These are phyloP conservation scores for Agapornis roseicollis DNA, from an alignment of 2,113 vertebrate species.

Conservation along the genomic window DNA sequence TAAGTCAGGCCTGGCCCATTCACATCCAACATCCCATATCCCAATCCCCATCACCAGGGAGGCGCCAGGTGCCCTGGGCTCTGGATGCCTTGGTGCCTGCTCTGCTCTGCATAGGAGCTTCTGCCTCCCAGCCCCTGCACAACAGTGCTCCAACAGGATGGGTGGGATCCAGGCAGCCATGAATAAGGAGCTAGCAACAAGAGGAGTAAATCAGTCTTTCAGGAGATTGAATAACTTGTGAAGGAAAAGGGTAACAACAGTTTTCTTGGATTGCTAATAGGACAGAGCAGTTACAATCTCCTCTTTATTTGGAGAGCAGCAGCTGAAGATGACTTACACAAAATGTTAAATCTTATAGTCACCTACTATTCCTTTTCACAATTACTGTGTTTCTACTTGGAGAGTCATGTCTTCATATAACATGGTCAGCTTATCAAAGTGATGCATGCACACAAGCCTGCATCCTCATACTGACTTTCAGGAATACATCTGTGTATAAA, in stretches of 20 bases:
- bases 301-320: background rate
- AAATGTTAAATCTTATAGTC: background rate
- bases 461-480: background rate
- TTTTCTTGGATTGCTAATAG: background rate
- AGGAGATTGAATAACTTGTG: background rate
- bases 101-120: background rate
- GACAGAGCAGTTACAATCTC: background rate
- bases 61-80: fast-evolving
- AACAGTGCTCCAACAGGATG: fast-evolving
- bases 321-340: background rate
- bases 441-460: background rate
- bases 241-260: background rate
- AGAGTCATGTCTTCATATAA: background rate
- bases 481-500: background rate
- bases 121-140: background rate
- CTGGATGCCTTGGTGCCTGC: background rate
- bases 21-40: fast-evolving
- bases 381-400: background rate
- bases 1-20: background rate
- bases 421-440: background rate
- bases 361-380: background rate
- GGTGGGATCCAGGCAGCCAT: background rate
- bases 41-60: background rate
- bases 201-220: background rate
- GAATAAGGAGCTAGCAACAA: background rate